Evolutionary conservation across 37 sponge, comb jelly and placozoan species (phyloP), one percentile per base, ranked within the genome.

Genomic region (Oscarella lobularis): DNA sequence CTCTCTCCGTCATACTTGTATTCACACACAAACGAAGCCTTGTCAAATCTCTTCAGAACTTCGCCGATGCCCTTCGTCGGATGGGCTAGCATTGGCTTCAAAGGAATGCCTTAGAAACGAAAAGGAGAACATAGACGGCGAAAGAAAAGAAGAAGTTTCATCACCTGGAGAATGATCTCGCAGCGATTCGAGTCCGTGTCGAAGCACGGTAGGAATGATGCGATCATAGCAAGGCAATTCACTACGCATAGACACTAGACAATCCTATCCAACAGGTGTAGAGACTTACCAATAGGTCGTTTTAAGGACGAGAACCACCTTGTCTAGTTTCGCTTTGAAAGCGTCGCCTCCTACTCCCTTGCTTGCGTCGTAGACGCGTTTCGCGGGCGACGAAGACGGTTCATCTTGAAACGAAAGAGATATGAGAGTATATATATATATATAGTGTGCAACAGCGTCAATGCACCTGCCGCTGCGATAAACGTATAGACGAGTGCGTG

Each of bases 1-100:
- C 98, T 66, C 82, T 97, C 98, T 31, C 98, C 98, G 67, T 97
- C 98, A 67, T 97, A 97, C 79, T 97, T 97, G 87, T 92, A 97
- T 80, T 97, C 98, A 36, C 94, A 93, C n/a, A 90, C 80, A 41
- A 97, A 90, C 36, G 76, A 79, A 31, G 83, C 82, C 54, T 78
- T 76, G 39, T 97, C 98, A 77, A 97, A 90, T 66, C 94, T 77
- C 36, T 66, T 74, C 54, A 90, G 82, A 3, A 98, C 90, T 75
- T 98, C 99, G 37, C 85, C 81, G 2, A 91, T 41, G 0, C 95
- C 99, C 78, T 98, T 98, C 74, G 99, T 98, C 31, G 99, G 99
- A 40, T 98, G 94, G 66, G 99, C 99, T 78, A 98, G 82, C 99
- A 98, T 98, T 1, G 99, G 99, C 73, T 98, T 98, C 39, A 98